A percentile compares a stretch with the other conserved stretches of the same genome.
These are phyloP conservation scores for Caenorhabditis brenneri DNA, from an alignment of 1,140 invertebrate species.

Conservation along the genomic window DNA sequence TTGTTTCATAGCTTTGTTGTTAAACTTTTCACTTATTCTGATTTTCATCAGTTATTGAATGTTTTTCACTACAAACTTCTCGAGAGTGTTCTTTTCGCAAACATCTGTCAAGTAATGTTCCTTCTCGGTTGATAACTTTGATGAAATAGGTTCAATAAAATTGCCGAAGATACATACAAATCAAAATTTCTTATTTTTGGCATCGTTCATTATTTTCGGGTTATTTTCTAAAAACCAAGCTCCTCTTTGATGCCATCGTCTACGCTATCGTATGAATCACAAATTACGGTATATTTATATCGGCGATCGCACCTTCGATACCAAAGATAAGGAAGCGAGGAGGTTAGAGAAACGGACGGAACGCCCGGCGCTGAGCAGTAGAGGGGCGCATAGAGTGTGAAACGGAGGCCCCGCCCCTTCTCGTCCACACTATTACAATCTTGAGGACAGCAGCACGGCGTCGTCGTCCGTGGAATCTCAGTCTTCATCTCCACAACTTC, in stretches of 20 bases:
- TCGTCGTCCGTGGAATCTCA: conserved; percentile 34
- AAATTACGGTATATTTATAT: conserved; percentile 13
- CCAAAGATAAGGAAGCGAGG: conserved; percentile 36
- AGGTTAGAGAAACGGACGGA: conserved; percentile 27
- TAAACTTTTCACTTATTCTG: too few relatives aligned
- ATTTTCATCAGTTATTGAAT: too few relatives aligned
- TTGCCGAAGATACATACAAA: too few relatives aligned
- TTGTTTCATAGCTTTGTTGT: too few relatives aligned
- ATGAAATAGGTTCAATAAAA: too few relatives aligned
- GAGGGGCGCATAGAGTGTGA: conserved; percentile 36
- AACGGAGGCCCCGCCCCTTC: conserved; percentile 36
- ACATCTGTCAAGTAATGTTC: too few relatives aligned
- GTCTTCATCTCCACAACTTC: not conserved
- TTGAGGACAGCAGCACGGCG: conserved; percentile 27
- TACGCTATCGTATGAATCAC: conserved; percentile 15
- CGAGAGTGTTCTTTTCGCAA: too few relatives aligned
- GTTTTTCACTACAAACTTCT: too few relatives aligned
- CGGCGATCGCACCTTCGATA: not conserved
- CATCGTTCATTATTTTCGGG: not conserved
- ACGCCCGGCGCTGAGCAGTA: conserved; percentile 35
- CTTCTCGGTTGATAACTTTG: too few relatives aligned
- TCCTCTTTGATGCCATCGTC: not conserved
- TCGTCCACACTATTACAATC: conserved; percentile 43
- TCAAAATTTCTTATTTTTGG: not conserved
- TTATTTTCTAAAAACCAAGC: not conserved